Evolutionary conservation across 2,797 vertebrate genomes (phyloP).

Genomic region (Alauda arvensis): DNA sequence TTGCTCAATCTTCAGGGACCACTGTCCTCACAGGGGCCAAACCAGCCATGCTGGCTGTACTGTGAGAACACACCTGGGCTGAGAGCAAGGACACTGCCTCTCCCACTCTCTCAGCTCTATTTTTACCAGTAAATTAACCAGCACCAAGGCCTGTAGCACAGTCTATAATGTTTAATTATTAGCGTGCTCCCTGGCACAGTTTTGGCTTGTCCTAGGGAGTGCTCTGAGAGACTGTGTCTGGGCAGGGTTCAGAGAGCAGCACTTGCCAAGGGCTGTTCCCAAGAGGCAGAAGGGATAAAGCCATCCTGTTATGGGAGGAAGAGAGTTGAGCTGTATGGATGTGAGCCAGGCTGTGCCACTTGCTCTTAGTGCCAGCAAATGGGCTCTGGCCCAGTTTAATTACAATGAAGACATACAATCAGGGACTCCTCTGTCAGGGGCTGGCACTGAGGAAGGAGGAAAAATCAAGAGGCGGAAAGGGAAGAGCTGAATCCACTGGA

Average conservation of each 20-base stretch:
- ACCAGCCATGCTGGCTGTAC: rapidly evolving
- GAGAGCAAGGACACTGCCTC: background rate
- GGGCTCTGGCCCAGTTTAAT: conserved; percentile 56
- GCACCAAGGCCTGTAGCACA: background rate
- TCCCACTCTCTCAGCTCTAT: background rate
- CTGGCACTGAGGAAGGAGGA: conserved; percentile 1
- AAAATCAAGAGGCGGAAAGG: background rate
- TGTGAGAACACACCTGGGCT: background rate
- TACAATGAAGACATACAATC: conserved; percentile 65
- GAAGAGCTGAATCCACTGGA: conserved; percentile 6
- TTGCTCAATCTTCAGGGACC: background rate
- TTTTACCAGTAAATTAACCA: background rate
- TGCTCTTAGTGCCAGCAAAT: conserved; percentile 35
- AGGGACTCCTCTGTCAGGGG: conserved; percentile 30
- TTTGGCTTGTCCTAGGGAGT: conserved; percentile 30
- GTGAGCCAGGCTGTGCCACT: conserved; percentile 55
- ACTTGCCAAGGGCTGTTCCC: conserved; percentile 59
- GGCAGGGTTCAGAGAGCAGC: conserved; percentile 39
- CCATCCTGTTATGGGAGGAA: conserved; percentile 54
- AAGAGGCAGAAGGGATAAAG: conserved; percentile 52
- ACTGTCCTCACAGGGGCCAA: background rate
- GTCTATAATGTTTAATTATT: conserved; percentile 35
- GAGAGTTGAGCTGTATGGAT: conserved; percentile 52
- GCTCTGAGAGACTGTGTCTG: conserved; percentile 17
- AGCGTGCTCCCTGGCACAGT: conserved; percentile 33